phyloP scores from a whole-genome alignment of 1,140 invertebrate genomes.

The Bombus fervidus region DNA sequence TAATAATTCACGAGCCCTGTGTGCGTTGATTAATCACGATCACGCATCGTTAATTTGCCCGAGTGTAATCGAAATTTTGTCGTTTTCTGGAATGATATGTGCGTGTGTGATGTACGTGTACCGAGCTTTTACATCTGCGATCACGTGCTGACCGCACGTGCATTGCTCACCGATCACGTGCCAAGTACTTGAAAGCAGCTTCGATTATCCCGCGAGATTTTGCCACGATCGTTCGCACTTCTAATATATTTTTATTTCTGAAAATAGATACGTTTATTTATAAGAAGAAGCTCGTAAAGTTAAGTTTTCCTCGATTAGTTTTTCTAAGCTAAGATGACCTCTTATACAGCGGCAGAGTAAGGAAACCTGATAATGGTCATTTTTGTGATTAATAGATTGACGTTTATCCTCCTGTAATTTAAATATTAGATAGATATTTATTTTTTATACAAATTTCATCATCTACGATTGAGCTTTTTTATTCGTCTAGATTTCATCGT shows the following conservation, averaged over 20 bases:
- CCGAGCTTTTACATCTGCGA: slow-evolving; percentile 10
- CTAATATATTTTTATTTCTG: neutral
- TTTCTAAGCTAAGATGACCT: neutral
- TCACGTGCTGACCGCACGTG: slow-evolving; percentile 34
- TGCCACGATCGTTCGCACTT: neutral
- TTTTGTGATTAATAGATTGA: neutral
- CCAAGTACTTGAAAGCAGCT: no score
- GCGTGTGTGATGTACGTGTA: slow-evolving; percentile 27
- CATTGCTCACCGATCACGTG: neutral
- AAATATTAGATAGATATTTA: neutral
- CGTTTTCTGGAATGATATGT: neutral
- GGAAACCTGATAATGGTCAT: neutral
- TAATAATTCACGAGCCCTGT: neutral
- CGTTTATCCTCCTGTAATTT: neutral
- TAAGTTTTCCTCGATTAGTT: neutral
- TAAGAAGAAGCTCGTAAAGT: neutral
- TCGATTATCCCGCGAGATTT: no score
- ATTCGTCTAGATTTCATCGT: no score
- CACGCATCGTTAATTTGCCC: slow-evolving; percentile 20
- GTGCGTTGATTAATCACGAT: slow-evolving; percentile 38
- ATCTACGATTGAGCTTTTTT: neutral
- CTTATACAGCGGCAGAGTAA: neutral
- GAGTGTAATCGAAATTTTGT: neutral
- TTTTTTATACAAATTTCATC: neutral
- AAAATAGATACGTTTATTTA: neutral